Evolutionary conservation across 2,113 vertebrate species (phyloP).

Genomic region (Archocentrus centrarchus): DNA sequence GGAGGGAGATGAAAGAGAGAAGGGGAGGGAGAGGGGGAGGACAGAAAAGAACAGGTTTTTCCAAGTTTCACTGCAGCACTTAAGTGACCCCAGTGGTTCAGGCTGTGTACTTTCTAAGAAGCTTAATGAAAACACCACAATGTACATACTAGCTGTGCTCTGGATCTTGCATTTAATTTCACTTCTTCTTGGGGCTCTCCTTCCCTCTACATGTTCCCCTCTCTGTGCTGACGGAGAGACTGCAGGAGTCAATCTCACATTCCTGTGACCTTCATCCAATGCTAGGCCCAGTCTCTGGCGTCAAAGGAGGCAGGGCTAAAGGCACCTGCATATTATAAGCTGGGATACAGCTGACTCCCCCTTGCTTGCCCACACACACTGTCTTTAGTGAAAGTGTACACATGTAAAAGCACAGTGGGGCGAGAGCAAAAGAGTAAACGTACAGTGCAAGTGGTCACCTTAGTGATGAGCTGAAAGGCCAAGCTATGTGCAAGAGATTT

Average conservation of each 20-base stretch:
- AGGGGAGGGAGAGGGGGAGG: conserved; percentile 33
- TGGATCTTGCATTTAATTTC: conserved; percentile 25
- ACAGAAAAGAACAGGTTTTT: conserved; percentile 70
- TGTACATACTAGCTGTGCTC: conserved; percentile 23
- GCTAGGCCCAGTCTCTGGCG: conserved; percentile 72
- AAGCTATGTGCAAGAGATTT: conserved; percentile 25
- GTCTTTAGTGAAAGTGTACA: conserved; percentile 57
- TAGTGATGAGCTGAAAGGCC: conserved; percentile 52
- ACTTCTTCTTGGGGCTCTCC: conserved; percentile 46
- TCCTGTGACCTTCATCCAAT: conserved; percentile 83
- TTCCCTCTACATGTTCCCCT: conserved; percentile 39
- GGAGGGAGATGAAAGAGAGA: conserved; percentile 55
- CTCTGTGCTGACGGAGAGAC: conserved; percentile 71
- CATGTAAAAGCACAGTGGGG: conserved; percentile 32
- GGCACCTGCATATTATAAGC: conserved; percentile 66
- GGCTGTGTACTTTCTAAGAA: conserved; percentile 51
- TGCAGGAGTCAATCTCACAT: conserved; percentile 78
- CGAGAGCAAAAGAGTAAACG: conserved; percentile 61
- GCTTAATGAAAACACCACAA: conserved; percentile 55
- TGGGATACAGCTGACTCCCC: conserved; percentile 57
- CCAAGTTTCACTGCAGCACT: conserved; percentile 76
- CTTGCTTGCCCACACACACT: conserved; percentile 30
- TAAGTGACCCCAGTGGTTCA: conserved; percentile 61
- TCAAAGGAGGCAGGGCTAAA: conserved; percentile 69
- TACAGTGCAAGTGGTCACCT: conserved; percentile 51